These are phyloP conservation scores for Pandemis cinnamomeana DNA, from an alignment of 2,888 invertebrate genomes.

Conservation along the genomic window DNA sequence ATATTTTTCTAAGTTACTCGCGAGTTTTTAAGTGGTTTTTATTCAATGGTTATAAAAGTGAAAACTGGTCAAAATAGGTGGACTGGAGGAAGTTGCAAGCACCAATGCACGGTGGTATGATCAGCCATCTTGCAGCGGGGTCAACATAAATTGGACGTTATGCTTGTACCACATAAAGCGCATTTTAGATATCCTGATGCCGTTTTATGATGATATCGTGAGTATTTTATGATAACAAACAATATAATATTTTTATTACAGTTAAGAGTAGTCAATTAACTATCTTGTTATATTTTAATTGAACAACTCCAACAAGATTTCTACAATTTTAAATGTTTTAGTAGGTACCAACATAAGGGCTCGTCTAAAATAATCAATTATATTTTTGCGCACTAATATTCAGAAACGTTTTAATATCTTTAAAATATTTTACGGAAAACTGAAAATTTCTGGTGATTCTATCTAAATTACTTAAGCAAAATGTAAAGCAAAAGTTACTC, in stretches of 20 bases:
- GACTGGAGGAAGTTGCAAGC: conserved; percentile 44
- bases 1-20: conserved; percentile 13
- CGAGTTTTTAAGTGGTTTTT: conserved; percentile 44
- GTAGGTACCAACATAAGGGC: too few relatives aligned
- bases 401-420: too few relatives aligned
- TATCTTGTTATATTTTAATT: too few relatives aligned
- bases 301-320: too few relatives aligned
- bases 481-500: too few relatives aligned
- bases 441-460: too few relatives aligned
- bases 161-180: conserved; percentile 70
- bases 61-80: conserved; percentile 69
- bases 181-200: conserved; percentile 73
- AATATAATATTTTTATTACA: neutral
- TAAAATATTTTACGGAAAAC: too few relatives aligned
- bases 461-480: too few relatives aligned
- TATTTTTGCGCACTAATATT: too few relatives aligned
- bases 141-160: conserved; percentile 74
- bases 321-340: too few relatives aligned
- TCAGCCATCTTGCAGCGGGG: conserved; percentile 61
- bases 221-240: conserved; percentile 48
- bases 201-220: conserved; percentile 79
- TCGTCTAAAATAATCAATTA: too few relatives aligned
- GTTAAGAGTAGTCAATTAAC: too few relatives aligned
- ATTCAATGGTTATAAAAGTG: conserved; percentile 57
- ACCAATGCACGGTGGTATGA: conserved; percentile 54